Conservation (phyloP, 1,140 invertebrate genomes). For the Gonioctena quinquepunctata region DNA sequence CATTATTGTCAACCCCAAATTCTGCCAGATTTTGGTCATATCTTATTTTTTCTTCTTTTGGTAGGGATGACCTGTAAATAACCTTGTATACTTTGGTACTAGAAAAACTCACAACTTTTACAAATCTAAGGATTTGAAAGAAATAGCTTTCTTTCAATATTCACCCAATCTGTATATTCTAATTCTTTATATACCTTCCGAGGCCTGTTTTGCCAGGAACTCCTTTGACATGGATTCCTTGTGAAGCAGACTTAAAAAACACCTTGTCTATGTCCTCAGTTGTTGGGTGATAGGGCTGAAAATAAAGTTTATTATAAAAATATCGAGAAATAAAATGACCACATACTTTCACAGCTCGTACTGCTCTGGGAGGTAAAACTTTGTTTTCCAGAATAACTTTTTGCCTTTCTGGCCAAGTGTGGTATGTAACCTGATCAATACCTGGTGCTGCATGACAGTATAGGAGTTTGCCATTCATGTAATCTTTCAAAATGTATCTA, state of each 20-base stretch:
- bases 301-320: conserved; percentile 11
- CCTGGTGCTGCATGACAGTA: conserved; percentile 86
- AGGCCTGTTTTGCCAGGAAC: conserved; percentile 18
- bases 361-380: conserved; percentile 59
- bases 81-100: too few relatives aligned
- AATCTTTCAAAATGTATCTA: conserved; percentile 91
- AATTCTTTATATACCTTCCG: too few relatives aligned
- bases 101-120: too few relatives aligned
- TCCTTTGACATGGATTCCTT: conserved; percentile 59
- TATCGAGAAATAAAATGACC: background rate
- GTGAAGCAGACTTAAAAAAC: conserved; percentile 61
- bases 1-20: too few relatives aligned
- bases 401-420: conserved; percentile 61
- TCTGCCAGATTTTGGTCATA: too few relatives aligned
- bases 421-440: conserved; percentile 69
- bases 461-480: conserved; percentile 84
- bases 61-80: too few relatives aligned
- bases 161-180: too few relatives aligned
- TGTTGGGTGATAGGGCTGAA: conserved; percentile 53
- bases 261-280: conserved; percentile 62
- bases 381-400: conserved; percentile 50
- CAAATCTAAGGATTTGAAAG: too few relatives aligned
- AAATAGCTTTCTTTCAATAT: too few relatives aligned
- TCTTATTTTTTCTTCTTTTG: too few relatives aligned
- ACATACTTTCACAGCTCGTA: conserved; percentile 61